Conservation (phyloP, 2,888 invertebrate species). For the Oeneis ivallda region DNA sequence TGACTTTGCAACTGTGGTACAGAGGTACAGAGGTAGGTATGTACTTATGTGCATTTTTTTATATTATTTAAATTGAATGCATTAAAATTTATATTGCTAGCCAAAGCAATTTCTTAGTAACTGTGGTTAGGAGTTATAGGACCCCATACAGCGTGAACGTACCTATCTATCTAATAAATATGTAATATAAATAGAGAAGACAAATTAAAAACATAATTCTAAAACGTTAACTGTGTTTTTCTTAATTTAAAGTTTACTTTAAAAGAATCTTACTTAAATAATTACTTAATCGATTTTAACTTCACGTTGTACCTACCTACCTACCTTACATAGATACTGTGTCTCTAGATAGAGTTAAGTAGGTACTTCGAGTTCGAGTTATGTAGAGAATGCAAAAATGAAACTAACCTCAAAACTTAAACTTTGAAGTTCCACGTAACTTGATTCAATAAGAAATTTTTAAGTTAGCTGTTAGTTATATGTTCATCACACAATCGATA, state of each 20-base stretch:
- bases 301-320: not conserved
- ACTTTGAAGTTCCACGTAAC: conserved; percentile 6
- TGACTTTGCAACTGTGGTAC: conserved; percentile 12
- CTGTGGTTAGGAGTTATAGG: too few species aligned
- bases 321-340: not conserved
- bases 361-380: not conserved
- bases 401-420: conserved; percentile 9
- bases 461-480: conserved; percentile 16
- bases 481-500: conserved; percentile 40
- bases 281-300: not conserved
- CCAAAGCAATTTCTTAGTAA: too few species aligned
- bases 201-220: not conserved
- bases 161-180: too few species aligned
- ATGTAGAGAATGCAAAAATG: not conserved
- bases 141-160: too few species aligned
- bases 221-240: not conserved
- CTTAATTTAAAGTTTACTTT: not conserved
- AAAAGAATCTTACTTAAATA: not conserved
- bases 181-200: too few species aligned
- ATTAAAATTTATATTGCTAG: too few species aligned
- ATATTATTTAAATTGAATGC: not conserved
- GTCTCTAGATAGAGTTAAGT: not conserved
- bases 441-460: not conserved
- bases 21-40: not conserved
- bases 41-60: not conserved